Evolutionary conservation across 1,140 invertebrate species (phyloP), one percentile per base, ranked within the genome.

Genomic region (Zophobas morio): DNA sequence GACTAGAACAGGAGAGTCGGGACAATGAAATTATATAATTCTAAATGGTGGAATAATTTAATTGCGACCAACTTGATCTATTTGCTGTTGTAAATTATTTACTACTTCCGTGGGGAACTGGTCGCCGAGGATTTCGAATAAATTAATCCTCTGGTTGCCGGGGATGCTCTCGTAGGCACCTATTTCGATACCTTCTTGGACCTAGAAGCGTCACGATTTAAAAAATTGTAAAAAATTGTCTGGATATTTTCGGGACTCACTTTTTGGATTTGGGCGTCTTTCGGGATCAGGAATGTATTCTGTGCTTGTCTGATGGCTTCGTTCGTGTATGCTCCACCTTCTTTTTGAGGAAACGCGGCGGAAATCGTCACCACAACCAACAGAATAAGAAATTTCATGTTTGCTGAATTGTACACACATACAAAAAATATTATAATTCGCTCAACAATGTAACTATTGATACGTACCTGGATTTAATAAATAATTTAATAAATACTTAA

Each of bases 301-400:
- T 95, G 94, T 0, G 94, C 94, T 86, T 95, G 94, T 73, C 92
- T 90, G 82, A 95, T 95, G n/a, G 94, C 94, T 84, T 95, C 94
- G 81, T 94, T 93, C 76, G 93, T 94, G 86, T 94, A 95, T 70
- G 90, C 90, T 34, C 92, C 91, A 0, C 94, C 94, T 80, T 95
- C 94, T 79, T 94, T 91, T 86, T 93, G 92, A 0, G 89, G 89
- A n/a, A 90, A 90, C 2, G 87, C 81, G 47, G 86, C 88, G 33
- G 86, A 81, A 73, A 87, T 87, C 76, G 89, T 87, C 72, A 89
- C 36, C 33, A 85, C 81, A 78, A 86, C 81, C 34, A 90, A 42
- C n/a, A 88, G 70, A 66, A 89, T 81, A 2, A 87, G 8, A 74
- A 89, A 80, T 77, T 84, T 85, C 84, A 85, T 85, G 79, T 82